A percentile compares a stretch with the other conserved stretches of the same genome.
Evolutionary conservation across 2,888 invertebrate species (phyloP).

Genomic region (Eupithecia dodoneata): DNA sequence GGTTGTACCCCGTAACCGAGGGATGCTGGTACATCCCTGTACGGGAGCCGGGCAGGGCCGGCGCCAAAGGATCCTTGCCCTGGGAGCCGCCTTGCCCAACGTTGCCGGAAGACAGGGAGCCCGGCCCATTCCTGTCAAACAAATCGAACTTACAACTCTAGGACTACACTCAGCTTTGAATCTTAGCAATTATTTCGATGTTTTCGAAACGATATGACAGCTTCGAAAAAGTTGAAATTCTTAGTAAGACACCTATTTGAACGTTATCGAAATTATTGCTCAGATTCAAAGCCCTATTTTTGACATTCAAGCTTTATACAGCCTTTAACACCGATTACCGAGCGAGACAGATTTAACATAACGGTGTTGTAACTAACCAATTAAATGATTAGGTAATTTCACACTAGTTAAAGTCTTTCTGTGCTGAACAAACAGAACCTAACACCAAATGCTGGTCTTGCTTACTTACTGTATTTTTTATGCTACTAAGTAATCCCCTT

Average conservation of each 20-base stretch:
- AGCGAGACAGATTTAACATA: neutral
- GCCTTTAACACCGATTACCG: neutral
- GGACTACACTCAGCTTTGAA: neutral
- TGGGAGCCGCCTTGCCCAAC: slow-evolving; percentile 69
- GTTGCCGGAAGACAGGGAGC: slow-evolving; percentile 65
- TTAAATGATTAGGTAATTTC: neutral
- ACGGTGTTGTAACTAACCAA: neutral
- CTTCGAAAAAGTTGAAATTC: neutral
- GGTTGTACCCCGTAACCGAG: slow-evolving; percentile 74
- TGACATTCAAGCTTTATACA: neutral
- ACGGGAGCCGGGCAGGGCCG: slow-evolving; percentile 69
- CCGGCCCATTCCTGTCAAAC: slow-evolving; percentile 73
- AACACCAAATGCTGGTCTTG: neutral
- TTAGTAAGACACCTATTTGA: neutral
- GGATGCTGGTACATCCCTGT: slow-evolving; percentile 74
- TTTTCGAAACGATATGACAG: neutral
- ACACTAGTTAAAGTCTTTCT: neutral
- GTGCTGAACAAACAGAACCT: slow-evolving; percentile 7
- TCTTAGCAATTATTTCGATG: slow-evolving; percentile 2
- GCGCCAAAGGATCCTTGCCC: slow-evolving; percentile 79
- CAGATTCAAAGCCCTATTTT: neutral
- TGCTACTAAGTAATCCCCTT: neutral
- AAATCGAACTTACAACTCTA: slow-evolving; percentile 32
- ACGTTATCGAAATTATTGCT: neutral
- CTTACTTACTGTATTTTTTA: neutral